phyloP scores from a whole-genome alignment of 2,888 invertebrate genomes.

The Polydrusus tereticollis region DNA sequence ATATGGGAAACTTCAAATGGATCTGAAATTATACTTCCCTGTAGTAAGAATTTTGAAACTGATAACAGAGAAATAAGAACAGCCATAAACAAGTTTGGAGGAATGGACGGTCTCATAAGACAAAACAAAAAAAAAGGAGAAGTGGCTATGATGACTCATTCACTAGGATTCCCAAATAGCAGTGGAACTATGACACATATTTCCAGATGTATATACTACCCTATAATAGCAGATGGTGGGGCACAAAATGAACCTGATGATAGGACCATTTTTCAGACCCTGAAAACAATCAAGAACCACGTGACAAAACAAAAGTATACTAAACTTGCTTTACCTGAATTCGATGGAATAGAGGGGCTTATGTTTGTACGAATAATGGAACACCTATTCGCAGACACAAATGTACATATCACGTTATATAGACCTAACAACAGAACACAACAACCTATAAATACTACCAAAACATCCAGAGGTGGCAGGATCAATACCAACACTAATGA shows the following conservation, averaged over 20 bases:
- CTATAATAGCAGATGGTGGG: constrained; percentile 9
- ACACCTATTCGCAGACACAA: background rate
- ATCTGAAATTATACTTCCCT: background rate
- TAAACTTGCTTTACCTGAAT: background rate
- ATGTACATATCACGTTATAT: background rate
- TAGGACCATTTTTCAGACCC: too few relatives aligned
- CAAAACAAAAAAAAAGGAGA: constrained; percentile 42
- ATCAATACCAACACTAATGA: background rate
- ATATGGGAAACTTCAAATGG: background rate
- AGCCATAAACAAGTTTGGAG: constrained; percentile 36
- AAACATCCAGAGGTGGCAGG: background rate
- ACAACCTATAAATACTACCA: too few relatives aligned
- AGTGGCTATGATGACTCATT: constrained; percentile 35
- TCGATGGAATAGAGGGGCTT: background rate
- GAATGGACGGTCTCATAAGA: constrained; percentile 24
- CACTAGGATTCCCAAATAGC: background rate
- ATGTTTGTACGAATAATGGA: background rate
- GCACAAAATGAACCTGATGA: too few relatives aligned
- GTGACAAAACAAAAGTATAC: too few relatives aligned
- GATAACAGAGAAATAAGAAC: background rate
- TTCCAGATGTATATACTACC: constrained; percentile 39
- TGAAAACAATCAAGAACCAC: too few relatives aligned
- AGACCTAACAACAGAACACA: background rate
- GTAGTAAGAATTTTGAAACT: background rate
- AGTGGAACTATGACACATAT: too few relatives aligned